phyloP scores from a whole-genome alignment of 2,888 invertebrate genomes.

The Parapristionchus giblindavisi region DNA sequence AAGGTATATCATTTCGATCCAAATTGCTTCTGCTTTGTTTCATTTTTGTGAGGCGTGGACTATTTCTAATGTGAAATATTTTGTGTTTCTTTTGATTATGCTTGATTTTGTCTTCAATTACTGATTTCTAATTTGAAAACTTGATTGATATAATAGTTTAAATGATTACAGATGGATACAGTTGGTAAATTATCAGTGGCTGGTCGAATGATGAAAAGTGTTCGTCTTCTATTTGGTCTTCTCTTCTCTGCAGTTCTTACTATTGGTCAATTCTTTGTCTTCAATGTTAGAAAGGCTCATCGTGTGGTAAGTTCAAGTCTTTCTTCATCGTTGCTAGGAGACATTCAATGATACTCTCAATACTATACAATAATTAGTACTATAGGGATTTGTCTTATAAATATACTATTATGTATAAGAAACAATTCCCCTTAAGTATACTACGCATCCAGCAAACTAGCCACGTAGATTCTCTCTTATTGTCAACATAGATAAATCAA shows the following conservation, averaged over 20 bases:
- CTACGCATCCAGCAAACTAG: no score
- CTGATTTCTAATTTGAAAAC: not conserved
- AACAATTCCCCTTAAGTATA: no score
- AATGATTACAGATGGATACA: constrained; percentile 9
- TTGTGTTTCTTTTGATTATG: not conserved
- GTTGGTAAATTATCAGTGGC: constrained; percentile 15
- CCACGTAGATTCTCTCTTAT: no score
- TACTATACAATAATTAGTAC: no score
- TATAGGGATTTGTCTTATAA: no score
- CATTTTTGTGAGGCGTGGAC: no score
- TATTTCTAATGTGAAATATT: no score
- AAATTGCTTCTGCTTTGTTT: not conserved
- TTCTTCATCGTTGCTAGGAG: constrained; percentile 14
- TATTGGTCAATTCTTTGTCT: constrained; percentile 58
- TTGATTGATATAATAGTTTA: not conserved
- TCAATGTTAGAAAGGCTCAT: constrained; percentile 54
- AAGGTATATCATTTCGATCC: constrained; percentile 8
- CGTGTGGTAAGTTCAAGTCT: constrained; percentile 53
- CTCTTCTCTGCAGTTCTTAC: constrained; percentile 48
- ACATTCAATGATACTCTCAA: not conserved
- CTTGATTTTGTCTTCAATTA: not conserved
- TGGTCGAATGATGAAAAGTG: constrained; percentile 11
- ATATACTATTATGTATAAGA: no score
- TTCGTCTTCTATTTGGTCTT: constrained; percentile 36
- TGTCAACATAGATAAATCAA: no score